Conservation (phyloP, 2,113 vertebrate species). For the Eonycteris spelaea region DNA sequence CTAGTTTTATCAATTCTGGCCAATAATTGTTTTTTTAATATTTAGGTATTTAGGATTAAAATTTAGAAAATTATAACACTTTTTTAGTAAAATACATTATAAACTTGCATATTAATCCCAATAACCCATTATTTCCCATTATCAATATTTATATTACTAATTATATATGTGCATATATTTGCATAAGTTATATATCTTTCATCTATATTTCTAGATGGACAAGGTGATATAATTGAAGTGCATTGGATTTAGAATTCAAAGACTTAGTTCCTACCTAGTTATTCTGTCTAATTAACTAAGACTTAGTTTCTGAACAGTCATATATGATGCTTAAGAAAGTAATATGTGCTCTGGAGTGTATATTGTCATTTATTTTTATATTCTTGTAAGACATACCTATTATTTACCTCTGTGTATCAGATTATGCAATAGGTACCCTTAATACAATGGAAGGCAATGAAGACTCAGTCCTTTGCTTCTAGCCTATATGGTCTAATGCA, state of each 20-base stretch:
- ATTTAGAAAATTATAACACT: background rate
- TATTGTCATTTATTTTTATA: background rate
- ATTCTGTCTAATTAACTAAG: background rate
- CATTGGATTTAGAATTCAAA: background rate
- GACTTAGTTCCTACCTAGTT: background rate
- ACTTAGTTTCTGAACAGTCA: background rate
- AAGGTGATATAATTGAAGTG: background rate
- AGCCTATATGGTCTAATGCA: background rate
- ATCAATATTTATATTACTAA: background rate
- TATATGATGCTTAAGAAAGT: background rate
- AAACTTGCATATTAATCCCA: background rate
- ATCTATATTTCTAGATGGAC: background rate
- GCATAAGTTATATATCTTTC: background rate
- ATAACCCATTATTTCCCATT: background rate
- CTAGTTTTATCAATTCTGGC: background rate
- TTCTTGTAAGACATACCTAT: background rate
- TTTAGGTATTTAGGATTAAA: background rate
- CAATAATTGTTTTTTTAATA: background rate
- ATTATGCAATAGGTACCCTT: background rate
- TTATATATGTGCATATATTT: background rate
- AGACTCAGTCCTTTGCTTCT: background rate
- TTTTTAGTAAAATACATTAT: background rate
- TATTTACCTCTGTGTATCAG: background rate
- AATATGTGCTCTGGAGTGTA: background rate
- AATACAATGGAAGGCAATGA: background rate